Percentiles rank a stretch among this genome's conserved stretches.
These are phyloP conservation scores for Aphelocoma californica DNA, from an alignment of 2,797 vertebrate species.

Conservation along the genomic window DNA sequence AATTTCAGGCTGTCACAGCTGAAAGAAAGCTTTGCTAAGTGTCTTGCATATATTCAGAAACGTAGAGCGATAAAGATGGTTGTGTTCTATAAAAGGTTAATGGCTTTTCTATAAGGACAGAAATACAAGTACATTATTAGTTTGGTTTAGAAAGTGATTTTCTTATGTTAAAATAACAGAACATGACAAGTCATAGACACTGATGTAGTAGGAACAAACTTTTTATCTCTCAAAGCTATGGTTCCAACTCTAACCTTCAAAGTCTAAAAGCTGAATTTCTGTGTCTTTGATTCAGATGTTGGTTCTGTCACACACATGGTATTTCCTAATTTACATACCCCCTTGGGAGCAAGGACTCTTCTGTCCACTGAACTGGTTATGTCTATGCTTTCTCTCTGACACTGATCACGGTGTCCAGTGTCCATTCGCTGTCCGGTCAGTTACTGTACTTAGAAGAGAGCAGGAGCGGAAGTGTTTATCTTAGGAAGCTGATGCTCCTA, in stretches of 20 bases:
- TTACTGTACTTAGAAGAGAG: neutral
- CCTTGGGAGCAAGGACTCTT: neutral
- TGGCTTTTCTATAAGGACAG: neutral
- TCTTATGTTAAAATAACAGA: neutral
- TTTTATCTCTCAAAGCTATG: neutral
- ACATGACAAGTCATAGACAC: neutral
- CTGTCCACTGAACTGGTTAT: neutral
- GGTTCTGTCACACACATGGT: neutral
- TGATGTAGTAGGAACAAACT: neutral
- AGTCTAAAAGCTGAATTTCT: neutral
- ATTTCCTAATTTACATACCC: neutral
- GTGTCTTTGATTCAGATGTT: neutral
- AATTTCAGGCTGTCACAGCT: neutral
- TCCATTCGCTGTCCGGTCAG: neutral
- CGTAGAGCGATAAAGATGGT: accelerated
- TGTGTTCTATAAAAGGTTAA: neutral
- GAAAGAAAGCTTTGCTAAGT: neutral
- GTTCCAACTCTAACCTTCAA: neutral
- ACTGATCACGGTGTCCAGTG: neutral
- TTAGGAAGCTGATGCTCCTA: neutral
- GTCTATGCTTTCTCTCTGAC: neutral
- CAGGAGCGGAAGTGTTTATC: neutral
- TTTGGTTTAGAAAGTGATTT: neutral
- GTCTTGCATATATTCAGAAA: neutral
- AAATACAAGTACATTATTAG: neutral